Conservation (phyloP, 2,113 vertebrate species). For the Trogon melanurus region DNA sequence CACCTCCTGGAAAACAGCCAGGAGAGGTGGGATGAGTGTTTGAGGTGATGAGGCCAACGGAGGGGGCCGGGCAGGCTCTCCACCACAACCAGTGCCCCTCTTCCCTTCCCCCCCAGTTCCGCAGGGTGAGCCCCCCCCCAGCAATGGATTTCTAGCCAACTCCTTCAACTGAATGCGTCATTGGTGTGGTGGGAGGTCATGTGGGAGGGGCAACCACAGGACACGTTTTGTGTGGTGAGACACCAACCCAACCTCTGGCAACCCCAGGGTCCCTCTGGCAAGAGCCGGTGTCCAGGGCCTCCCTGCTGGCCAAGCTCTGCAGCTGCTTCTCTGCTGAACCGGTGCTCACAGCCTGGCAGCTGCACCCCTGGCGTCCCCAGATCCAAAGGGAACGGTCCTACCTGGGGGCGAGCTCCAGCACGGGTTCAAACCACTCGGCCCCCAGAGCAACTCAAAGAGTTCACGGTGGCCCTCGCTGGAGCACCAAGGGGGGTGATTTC, state of each 20-base stretch:
- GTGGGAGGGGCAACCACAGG: background rate
- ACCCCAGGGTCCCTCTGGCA: background rate
- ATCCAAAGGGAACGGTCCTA: background rate
- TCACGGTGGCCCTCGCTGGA: background rate
- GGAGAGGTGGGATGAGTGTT: background rate
- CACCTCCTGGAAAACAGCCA: background rate
- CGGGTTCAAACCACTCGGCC: background rate
- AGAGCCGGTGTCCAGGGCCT: fast-evolving
- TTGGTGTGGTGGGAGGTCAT: background rate
- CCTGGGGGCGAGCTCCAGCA: background rate
- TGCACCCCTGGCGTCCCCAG: background rate
- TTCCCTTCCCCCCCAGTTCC: background rate
- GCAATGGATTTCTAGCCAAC: background rate
- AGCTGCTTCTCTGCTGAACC: background rate
- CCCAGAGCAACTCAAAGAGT: background rate
- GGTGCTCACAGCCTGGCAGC: background rate
- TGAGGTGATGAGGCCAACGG: background rate
- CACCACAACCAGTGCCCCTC: background rate
- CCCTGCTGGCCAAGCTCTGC: background rate
- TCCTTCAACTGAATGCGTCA: background rate
- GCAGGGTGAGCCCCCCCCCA: background rate
- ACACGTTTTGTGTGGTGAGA: background rate
- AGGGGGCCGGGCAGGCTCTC: background rate
- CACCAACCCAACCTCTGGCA: background rate
- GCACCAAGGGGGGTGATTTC: background rate